Conservation (phyloP, 2,888 invertebrate species). For the Trisateles emortualis region DNA sequence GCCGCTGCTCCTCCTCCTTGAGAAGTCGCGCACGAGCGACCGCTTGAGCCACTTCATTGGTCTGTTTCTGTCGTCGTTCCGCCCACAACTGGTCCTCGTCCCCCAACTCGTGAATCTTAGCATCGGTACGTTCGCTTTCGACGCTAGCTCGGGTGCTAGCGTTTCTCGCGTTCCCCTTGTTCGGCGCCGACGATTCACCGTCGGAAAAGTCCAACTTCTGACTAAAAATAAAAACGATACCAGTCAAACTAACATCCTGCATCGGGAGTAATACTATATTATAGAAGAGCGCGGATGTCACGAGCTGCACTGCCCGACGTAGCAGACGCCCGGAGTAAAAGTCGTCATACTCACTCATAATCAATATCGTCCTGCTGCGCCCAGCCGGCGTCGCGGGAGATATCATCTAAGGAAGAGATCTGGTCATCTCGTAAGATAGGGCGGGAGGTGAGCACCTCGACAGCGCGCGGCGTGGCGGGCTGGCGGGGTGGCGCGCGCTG, state of each 20-base stretch:
- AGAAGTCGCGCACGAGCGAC: conserved; percentile 94
- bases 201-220: conserved; percentile 98
- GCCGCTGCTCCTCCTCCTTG: conserved; percentile 95
- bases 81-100: conserved; percentile 88
- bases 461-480: conserved; percentile 81
- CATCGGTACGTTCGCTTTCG: conserved; percentile 73
- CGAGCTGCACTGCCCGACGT: no score
- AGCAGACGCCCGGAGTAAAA: no score
- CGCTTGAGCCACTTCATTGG: conserved; percentile 91
- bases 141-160: conserved; percentile 66
- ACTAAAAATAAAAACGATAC: conserved; percentile 71
- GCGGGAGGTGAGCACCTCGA: conserved; percentile 89
- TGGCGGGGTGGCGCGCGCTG: conserved; percentile 58
- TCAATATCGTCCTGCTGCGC: conserved; percentile 97
- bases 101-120: conserved; percentile 72
- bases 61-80: conserved; percentile 90
- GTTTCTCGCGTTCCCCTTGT: conserved; percentile 67
- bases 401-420: conserved; percentile 96
- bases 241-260: background rate
- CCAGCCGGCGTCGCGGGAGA: conserved; percentile 96
- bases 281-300: no score
- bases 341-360: conserved; percentile 92
- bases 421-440: conserved; percentile 98
- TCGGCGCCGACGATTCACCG: conserved; percentile 89
- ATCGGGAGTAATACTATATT: no score